Base-by-base conservation (phyloP, 2,888 invertebrate genomes). In the Rutpela maculata region DNA sequence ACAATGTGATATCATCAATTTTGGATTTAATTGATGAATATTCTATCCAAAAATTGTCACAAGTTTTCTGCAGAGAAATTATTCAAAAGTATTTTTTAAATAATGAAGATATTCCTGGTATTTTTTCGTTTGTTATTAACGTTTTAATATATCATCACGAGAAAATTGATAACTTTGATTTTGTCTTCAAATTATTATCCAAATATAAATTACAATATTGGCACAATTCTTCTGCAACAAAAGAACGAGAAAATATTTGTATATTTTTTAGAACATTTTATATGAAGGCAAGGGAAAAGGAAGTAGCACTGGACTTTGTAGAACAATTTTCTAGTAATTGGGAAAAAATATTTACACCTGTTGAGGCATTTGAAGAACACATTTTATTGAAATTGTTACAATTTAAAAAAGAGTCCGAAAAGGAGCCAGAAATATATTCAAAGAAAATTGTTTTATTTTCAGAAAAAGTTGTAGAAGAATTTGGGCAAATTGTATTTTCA, bases 381-480 rank as follows among this genome's bases (percentile, higher is more conserved):
- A 17, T 72, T 55, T 50, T 72, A 31, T 18, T 72, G n/a, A 72
- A 50, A 15, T 63, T 72, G 12, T 18, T 72, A 55, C 50, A 18
- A 55, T 63, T 72, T 17, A 55, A 72, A 12, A 72, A 72, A 72
- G 55, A 55, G 1, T n/a, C 31, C 17, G 11, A 22, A 10, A n/a
- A 22, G 0, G 31, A 55, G 1, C n/a, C 17, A 5, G 38, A 62
- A 18, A 1, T 11, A 10, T 63, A 59, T 55, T 17, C 72, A n/a
- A 62, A 72, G 31, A 26, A 63, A 17, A 62, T 72, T 35, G 70
- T 71, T 62, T n/a, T 50, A 15, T 71, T 62, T 43, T 62, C 63
- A 31, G 72, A 72, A 19, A n/a, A 63, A 12, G 1, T 72, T 5
- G 26, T 43, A 55, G 62, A 43, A 18, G 26, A 72, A 12, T 63